A percentile compares a stretch with the other conserved stretches of the same genome.
phyloP scores from a whole-genome alignment of 2,888 invertebrate genomes.

The Arge pagana region DNA sequence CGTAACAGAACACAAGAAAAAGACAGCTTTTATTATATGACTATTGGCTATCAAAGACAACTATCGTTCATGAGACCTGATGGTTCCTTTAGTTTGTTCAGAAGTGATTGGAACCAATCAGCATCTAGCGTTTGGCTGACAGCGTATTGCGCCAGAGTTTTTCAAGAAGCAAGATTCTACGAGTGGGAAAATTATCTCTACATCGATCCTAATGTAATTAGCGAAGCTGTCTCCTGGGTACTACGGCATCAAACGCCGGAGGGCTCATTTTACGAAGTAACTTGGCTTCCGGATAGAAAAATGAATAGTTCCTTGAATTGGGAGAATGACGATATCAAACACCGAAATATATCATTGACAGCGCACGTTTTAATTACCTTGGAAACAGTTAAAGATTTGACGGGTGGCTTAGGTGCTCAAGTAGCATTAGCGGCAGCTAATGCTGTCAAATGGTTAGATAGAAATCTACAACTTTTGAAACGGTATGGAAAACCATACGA shows the following conservation, averaged over 20 bases:
- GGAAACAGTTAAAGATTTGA: conserved; percentile 80
- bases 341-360: conserved; percentile 86
- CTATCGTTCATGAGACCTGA: conserved; percentile 88
- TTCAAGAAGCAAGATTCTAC: conserved; percentile 92
- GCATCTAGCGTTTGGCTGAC: conserved; percentile 90
- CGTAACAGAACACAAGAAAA: conserved; percentile 80
- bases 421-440: conserved; percentile 77
- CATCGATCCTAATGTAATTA: conserved; percentile 86
- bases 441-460: conserved; percentile 80
- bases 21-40: conserved; percentile 84
- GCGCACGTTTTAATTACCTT: conserved; percentile 91
- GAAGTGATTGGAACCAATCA: conserved; percentile 93
- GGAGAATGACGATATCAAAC: conserved; percentile 61
- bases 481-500: conserved; percentile 79
- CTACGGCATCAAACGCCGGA: conserved; percentile 81
- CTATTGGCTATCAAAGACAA: conserved; percentile 87
- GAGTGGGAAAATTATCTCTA: conserved; percentile 97
- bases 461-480: conserved; percentile 76
- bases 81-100: conserved; percentile 89
- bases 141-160: conserved; percentile 84
- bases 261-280: conserved; percentile 89
- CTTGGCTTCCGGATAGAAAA: conserved; percentile 87
- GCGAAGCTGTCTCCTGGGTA: conserved; percentile 84
- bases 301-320: conserved; percentile 75
- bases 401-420: conserved; percentile 73